Evolutionary conservation across 2,113 vertebrate genomes (phyloP).

Genomic region (Dolichallabes microphthalmus): DNA sequence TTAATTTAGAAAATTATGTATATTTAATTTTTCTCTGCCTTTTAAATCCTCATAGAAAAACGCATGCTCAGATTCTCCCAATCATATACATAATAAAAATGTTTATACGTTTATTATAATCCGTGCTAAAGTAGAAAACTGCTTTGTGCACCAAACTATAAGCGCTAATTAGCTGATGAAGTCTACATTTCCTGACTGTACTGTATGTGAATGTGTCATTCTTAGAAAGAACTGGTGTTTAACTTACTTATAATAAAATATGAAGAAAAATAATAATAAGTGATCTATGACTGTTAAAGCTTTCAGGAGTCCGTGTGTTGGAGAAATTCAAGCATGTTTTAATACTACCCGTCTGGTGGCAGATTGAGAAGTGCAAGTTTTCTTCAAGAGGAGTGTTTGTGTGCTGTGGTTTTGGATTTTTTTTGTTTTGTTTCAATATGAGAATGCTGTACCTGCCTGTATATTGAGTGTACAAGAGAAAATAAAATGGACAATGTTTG

Average conservation of each 20-base stretch:
- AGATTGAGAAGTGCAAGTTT: neutral
- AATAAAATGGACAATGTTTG: conserved; percentile 41
- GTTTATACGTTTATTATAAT: neutral
- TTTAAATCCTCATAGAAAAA: neutral
- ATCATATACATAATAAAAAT: neutral
- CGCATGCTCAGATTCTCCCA: neutral
- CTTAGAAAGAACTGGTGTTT: neutral
- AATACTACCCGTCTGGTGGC: neutral
- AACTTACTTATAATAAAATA: neutral
- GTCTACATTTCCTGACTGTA: neutral
- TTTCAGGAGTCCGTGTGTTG: neutral
- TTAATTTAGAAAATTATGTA: neutral
- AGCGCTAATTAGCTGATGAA: neutral
- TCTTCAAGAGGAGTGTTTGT: neutral
- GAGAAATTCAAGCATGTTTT: neutral
- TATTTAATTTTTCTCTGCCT: neutral
- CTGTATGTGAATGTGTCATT: neutral
- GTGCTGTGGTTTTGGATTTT: neutral
- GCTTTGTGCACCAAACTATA: neutral
- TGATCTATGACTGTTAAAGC: neutral
- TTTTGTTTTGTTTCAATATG: neutral
- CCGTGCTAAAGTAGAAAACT: neutral
- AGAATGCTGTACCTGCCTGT: conserved; percentile 1
- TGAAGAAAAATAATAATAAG: neutral
- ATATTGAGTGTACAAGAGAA: conserved; percentile 4